Evolutionary conservation across 2,113 vertebrate species (phyloP).

Genomic region (Martes martes): DNA sequence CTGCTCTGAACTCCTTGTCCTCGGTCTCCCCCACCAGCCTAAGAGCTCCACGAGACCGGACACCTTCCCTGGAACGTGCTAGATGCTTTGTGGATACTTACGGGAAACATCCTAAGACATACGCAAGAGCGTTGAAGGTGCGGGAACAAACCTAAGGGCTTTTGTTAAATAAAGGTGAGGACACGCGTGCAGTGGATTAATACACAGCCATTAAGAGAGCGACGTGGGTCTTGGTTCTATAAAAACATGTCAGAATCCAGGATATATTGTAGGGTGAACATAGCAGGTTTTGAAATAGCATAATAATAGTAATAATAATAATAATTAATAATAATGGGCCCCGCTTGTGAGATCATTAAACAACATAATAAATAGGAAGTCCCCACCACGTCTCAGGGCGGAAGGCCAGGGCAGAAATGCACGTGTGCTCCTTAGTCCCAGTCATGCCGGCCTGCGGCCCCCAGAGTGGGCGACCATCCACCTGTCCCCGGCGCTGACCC

Average conservation of each 20-base stretch:
- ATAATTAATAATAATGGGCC: neutral
- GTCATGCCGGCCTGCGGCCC: fast-evolving
- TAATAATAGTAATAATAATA: too few species aligned
- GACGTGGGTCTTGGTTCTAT: neutral
- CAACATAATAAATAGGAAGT: neutral
- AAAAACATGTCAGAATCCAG: neutral
- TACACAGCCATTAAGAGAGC: neutral
- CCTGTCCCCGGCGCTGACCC: neutral
- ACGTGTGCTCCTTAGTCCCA: fast-evolving
- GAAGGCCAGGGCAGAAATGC: fast-evolving
- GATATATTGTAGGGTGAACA: neutral
- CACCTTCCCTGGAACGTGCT: neutral
- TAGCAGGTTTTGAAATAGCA: neutral
- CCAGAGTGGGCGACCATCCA: fast-evolving
- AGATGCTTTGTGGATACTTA: neutral
- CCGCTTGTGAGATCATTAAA: neutral
- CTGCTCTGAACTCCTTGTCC: fast-evolving
- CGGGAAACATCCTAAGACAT: neutral
- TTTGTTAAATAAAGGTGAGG: neutral
- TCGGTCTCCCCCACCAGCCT: neutral
- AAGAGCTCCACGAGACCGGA: neutral
- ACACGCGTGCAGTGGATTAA: neutral
- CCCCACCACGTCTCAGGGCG: fast-evolving
- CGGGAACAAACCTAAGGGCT: neutral
- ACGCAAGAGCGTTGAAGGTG: neutral